Evolutionary conservation across 2,888 invertebrate genomes (phyloP), one percentile per base, ranked within the genome.

Genomic region (Athalia rosae): DNA sequence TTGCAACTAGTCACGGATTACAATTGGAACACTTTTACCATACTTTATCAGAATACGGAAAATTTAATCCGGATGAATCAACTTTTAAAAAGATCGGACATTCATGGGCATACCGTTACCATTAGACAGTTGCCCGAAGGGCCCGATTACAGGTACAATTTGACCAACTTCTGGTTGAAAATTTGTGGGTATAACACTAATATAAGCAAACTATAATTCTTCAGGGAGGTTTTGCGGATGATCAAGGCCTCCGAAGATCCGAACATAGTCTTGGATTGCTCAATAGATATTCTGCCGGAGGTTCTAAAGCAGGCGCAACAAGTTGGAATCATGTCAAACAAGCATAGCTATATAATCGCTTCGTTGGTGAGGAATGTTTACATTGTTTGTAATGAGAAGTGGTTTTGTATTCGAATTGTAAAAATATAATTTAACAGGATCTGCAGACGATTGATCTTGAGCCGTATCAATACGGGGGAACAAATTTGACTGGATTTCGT

Each of bases 11-110:
- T 97, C 4, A 90, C 91, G 77, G 92, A 92, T 9, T 94, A 94
- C 91, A 93, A 93, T 61, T 98, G 98, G 98, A 93, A 93, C 79
- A 92, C 93, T 58, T 97, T 97, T 87, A 96, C 96, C n/a, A 93
- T 98, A 81, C 92, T 98, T 79, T 98, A 98, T 89, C 97, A 98
- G 90, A 92, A 93, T 78, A 93, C 93, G 73, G 94, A 95, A 84
- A 94, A 95, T 85, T 91, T 98, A 71, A 91, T 94, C 7, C 92
- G 94, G 74, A 91, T 96, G 48, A 94, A 95, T 84, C 94, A 94
- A 81, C 91, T 97, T 63, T 89, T 97, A 63, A 93, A 94, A 84
- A 92, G 94, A 85, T 93, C 94, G 85, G 92, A 92, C 78, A 90
- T 92, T 0, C 92, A 90, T 15, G 92, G 92, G 7, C 91, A 92